A percentile compares a stretch with the other conserved stretches of the same genome.
phyloP scores from a whole-genome alignment of 2,888 invertebrate genomes.

The Noctua pronuba region DNA sequence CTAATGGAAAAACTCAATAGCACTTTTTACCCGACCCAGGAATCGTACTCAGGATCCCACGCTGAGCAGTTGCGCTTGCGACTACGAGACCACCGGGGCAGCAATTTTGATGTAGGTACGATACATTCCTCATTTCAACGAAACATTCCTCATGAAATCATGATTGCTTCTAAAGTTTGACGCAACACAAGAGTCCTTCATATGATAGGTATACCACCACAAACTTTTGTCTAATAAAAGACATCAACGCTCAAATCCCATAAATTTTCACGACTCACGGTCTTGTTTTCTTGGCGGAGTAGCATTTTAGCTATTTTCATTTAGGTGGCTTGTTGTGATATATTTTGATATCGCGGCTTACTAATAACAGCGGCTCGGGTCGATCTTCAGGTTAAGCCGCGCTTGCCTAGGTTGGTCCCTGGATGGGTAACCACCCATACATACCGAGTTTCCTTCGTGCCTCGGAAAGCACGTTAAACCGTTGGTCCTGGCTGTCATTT shows the following conservation, averaged over 20 bases:
- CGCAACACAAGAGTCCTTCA: background rate
- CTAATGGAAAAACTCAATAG: no score
- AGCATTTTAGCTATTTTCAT: background rate
- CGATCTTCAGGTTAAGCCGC: background rate
- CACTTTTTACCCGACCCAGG: no score
- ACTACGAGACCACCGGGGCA: no score
- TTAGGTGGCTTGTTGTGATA: background rate
- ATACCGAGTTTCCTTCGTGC: background rate
- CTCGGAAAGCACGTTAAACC: background rate
- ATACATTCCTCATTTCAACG: background rate
- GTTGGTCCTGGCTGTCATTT: background rate
- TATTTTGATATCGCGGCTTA: background rate
- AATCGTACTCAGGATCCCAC: no score
- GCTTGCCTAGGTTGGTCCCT: background rate
- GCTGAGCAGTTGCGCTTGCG: no score
- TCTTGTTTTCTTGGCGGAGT: no score
- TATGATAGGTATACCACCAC: background rate
- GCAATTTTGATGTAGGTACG: no score
- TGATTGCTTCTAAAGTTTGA: background rate
- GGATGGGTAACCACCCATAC: background rate
- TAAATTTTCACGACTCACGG: background rate
- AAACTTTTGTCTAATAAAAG: constrained; percentile 4
- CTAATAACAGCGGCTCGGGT: background rate
- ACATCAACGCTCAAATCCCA: constrained; percentile 17
- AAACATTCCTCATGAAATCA: background rate